Base-by-base conservation (phyloP, 1,140 invertebrate genomes). In the Solenopsis invicta region DNA sequence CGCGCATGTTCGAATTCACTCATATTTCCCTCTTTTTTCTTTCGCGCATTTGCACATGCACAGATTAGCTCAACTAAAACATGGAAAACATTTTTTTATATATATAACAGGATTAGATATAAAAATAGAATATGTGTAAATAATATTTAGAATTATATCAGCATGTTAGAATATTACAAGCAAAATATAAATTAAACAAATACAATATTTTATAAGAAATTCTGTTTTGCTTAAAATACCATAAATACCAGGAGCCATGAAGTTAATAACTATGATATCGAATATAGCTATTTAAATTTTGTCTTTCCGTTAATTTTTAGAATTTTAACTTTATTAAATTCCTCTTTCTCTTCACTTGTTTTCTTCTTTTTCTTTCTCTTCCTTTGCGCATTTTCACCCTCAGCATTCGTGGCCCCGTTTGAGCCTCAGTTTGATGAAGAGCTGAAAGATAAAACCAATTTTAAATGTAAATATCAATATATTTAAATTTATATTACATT, bases 1-100 rank as follows among this genome's bases (percentile, higher is more conserved):
- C 67, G 62, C 48, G 37, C 34, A 34, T 16, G 54, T 59, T 84
- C n/a, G 41, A 75, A 61, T 84, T 34, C n/a, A 37, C 64, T 4
- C 34, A 66, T 66, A 37, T 74, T 82, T 45, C 71, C 56, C 8
- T 37, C 24, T 50, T 54, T 62, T 24, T 18, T 48, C 10, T 21
- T 37, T 75, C 24, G 4, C 41, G 21, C 24, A 45, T 59, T 59
- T 5, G 18, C 1, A 5, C 54, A 21, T 21, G 4, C 34, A 12
- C 4, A 5, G 34, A 71, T 54, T n/a, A 45, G 16, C 29, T 52
- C 34, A 29, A 71, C 59, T 56, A 21, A 74, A 48, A 61, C n/a
- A n/a, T 9, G 13, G 13, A 13, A 71, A 48, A 74, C 21, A 18
- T 50, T 24, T 13, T 45, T 37, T 66, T n/a, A 50, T 2, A n/a